Evolutionary conservation across 2,888 invertebrate species (phyloP), one percentile per base, ranked within the genome.

Genomic region (Celastrina argiolus): DNA sequence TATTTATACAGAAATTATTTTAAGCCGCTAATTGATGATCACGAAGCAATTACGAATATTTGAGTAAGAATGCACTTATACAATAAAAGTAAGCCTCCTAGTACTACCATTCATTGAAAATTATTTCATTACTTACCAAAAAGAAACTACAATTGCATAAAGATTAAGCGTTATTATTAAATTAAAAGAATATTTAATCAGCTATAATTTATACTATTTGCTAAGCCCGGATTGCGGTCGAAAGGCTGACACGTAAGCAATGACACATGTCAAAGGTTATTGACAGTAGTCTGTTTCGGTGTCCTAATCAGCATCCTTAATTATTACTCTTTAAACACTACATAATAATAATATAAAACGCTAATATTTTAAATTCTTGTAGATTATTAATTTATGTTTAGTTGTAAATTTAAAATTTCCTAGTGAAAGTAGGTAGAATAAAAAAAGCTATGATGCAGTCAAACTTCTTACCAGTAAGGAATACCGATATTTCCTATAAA

Each of bases 261-360:
- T 90, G 91, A 91, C 91, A 91, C 87, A 91, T 91, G 91, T 91
- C 91, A 91, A 88, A 91, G 91, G 90, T 89, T 91, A 91, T 83
- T 89, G 88, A 88, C 88, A 88, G 85, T 76, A 59, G 14, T 79
- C 74, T 75, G 71, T 76, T 77, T 77, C 75, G 72, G 71, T 74
- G 68, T 67, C 61, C 16, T 58, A 45, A 65, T 67, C 58, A 39
- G 16, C 34, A 10, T 12, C 34, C n/a, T n/a, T 12, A 31, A 41
- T 39, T n/a, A n/a, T n/a, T n/a, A n/a, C n/a, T n/a, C n/a, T n/a
- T n/a, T 2, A 56, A 58, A 28, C 14, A 56, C 12, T 28, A 56
- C 28, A 10, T 2, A 10, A 8, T 28, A 56, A 26, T 22, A 4
- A 26, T 56, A 12, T 28, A 31, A 0, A 56, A 56, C 22, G n/a